Evolutionary conservation across 2,113 vertebrate species (phyloP).

Genomic region (Salvelinus fontinalis): DNA sequence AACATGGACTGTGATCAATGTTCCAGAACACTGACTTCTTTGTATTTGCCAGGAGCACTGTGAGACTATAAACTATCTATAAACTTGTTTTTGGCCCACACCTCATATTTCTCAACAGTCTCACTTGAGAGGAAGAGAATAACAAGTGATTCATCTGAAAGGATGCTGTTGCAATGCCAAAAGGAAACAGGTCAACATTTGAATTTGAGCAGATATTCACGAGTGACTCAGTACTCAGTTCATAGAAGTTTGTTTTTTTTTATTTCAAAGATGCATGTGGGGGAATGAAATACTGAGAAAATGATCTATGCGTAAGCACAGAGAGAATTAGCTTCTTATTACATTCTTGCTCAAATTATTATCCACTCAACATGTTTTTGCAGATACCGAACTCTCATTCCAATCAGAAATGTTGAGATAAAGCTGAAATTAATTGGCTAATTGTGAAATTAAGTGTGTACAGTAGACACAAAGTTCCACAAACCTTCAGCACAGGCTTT

Average conservation of each 20-base stretch:
- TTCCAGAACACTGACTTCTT: neutral
- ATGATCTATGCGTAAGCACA: too few species aligned
- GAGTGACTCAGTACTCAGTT: neutral
- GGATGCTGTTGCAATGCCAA: neutral
- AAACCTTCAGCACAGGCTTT: neutral
- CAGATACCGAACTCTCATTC: neutral
- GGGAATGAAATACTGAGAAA: neutral
- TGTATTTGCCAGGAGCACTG: conserved; percentile 35
- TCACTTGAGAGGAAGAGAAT: neutral
- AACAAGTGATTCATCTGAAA: neutral
- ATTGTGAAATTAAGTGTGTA: neutral
- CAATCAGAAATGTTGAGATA: neutral
- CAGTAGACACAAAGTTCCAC: too few species aligned
- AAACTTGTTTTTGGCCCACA: neutral
- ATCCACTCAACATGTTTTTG: neutral
- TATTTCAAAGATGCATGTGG: neutral
- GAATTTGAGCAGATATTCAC: too few species aligned
- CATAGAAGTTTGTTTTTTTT: neutral
- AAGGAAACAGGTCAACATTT: neutral
- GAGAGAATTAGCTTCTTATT: neutral
- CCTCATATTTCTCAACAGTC: neutral
- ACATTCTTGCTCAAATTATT: conserved; percentile 2
- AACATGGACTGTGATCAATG: neutral
- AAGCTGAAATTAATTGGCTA: neutral
- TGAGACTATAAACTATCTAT: conserved; percentile 7